These are phyloP conservation scores for Cheilosia vernalis DNA, from an alignment of 2,888 invertebrate species.

Conservation along the genomic window DNA sequence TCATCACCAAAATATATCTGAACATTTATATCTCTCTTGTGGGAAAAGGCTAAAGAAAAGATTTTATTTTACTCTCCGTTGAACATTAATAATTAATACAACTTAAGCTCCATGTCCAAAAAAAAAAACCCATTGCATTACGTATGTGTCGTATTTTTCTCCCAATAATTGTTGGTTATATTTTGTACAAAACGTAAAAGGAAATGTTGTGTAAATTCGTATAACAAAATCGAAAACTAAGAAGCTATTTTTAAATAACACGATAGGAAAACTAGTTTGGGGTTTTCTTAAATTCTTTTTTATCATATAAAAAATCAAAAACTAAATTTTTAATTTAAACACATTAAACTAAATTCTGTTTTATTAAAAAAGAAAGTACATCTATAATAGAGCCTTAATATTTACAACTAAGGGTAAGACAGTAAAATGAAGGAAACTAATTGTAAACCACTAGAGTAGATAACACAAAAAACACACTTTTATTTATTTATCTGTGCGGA, in stretches of 20 bases:
- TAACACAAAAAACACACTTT: conserved; percentile 21
- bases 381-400: conserved; percentile 56
- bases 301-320: conserved; percentile 38
- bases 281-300: conserved; percentile 30
- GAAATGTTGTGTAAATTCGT: conserved; percentile 26
- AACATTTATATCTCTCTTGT: no score
- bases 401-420: conserved; percentile 44
- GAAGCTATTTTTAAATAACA: conserved; percentile 27
- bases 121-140: no score
- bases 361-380: conserved; percentile 21
- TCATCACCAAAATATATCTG: no score
- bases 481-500: conserved; percentile 48
- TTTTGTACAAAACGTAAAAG: conserved; percentile 2
- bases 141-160: no score
- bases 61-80: no score
- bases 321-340: conserved; percentile 14
- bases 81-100: no score
- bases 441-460: conserved; percentile 33
- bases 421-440: conserved; percentile 2
- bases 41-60: no score
- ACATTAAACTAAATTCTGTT: conserved; percentile 14
- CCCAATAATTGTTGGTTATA: conserved; percentile 3
- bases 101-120: no score
- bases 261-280: conserved; percentile 18
- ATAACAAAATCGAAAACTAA: conserved; percentile 18